Percentiles rank a stretch among this genome's conserved stretches.
Conservation (phyloP, 2,888 invertebrate species). For the Nephrotoma flavescens region DNA sequence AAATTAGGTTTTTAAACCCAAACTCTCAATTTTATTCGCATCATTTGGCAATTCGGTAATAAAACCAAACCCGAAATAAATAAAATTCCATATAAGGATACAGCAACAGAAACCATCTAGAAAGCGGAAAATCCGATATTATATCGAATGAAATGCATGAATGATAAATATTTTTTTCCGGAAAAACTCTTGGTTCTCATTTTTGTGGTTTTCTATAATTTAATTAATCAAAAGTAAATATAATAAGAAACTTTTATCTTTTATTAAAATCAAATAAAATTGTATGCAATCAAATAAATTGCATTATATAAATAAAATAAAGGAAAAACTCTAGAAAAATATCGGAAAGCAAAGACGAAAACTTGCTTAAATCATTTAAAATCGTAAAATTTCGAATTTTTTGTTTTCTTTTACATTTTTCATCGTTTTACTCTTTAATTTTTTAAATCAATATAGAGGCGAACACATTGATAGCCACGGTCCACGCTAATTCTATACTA, state of each 20-base stretch:
- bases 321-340: not conserved
- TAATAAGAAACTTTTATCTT: not conserved
- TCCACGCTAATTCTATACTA: not conserved
- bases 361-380: not conserved
- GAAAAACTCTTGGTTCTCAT: not conserved
- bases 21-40: not conserved
- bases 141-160: not conserved
- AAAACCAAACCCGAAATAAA: not conserved
- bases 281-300: not conserved
- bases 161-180: not conserved
- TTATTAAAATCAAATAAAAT: not conserved
- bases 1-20: not conserved
- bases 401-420: not conserved
- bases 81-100: not conserved
- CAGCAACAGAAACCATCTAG: not conserved
- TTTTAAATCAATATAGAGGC: not conserved
- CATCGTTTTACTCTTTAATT: not conserved
- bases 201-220: not conserved
- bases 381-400: not conserved
- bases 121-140: not conserved
- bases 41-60: not conserved
- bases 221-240: not conserved
- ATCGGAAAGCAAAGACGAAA: not conserved
- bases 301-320: not conserved
- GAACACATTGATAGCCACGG: not conserved